These are phyloP conservation scores for Ormyrus thymus DNA, from an alignment of 2,888 invertebrate species.

Conservation along the genomic window DNA sequence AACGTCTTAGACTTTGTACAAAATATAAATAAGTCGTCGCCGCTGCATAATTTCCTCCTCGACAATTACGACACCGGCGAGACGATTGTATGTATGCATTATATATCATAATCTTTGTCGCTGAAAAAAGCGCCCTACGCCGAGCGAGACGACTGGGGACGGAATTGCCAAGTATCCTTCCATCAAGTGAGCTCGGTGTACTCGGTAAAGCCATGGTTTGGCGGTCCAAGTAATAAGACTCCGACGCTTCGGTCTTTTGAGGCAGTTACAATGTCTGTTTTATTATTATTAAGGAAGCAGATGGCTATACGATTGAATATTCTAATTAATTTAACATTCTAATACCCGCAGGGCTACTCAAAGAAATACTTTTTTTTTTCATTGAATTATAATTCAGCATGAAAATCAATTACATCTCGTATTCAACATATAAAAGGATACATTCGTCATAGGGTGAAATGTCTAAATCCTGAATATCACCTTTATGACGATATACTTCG, in stretches of 20 bases:
- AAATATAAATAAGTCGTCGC: conserved; percentile 54
- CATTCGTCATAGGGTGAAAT: conserved; percentile 77
- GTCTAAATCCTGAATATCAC: conserved; percentile 76
- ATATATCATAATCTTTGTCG: conserved; percentile 26
- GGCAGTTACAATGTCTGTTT: conserved; percentile 74
- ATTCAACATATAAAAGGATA: conserved; percentile 70
- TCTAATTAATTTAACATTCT: not conserved
- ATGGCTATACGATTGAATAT: not conserved
- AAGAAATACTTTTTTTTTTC: no score
- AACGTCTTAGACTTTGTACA: conserved; percentile 56
- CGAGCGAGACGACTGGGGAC: conserved; percentile 47
- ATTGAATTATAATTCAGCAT: no score
- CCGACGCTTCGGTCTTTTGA: conserved; percentile 76
- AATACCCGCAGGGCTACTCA: not conserved
- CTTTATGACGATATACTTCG: conserved; percentile 75
- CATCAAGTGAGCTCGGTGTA: conserved; percentile 75
- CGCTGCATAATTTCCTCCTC: conserved; percentile 2
- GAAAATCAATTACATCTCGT: not conserved
- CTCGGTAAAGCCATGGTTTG: conserved; percentile 76
- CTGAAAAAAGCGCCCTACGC: conserved; percentile 38
- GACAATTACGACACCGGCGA: not conserved
- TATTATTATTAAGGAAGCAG: conserved; percentile 42
- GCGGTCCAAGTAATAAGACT: conserved; percentile 74
- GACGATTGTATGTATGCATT: conserved; percentile 17
- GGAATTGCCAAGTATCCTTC: conserved; percentile 51